Conservation (phyloP, 2,888 invertebrate species). For the Baccha elongata region DNA sequence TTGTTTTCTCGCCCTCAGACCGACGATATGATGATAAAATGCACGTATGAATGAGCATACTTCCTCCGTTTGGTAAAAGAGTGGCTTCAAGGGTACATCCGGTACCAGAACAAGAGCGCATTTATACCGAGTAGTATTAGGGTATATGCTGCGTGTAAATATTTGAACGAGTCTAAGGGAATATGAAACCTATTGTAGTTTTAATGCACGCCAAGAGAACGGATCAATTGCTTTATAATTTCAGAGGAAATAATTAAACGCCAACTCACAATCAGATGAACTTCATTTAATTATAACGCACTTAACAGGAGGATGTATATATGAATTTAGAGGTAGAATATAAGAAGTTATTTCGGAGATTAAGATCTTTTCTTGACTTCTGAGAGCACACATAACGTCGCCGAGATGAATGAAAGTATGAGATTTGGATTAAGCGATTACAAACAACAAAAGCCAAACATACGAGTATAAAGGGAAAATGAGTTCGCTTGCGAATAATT, state of each 20-base stretch:
- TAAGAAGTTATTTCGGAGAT: neutral
- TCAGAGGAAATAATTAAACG: constrained; percentile 17
- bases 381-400: no score
- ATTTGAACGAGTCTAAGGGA: constrained; percentile 19
- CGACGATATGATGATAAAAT: constrained; percentile 50
- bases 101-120: constrained; percentile 19
- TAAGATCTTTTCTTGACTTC: neutral
- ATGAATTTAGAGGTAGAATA: neutral
- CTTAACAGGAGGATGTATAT: neutral
- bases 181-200: neutral
- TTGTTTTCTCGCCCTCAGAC: constrained; percentile 32
- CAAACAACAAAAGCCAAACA: no score
- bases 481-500: no score
- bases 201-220: neutral
- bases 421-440: no score
- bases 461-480: no score
- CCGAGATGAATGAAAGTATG: no score
- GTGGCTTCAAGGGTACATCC: constrained; percentile 67
- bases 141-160: constrained; percentile 11
- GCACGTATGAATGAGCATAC: constrained; percentile 71
- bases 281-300: constrained; percentile 25
- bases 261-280: neutral
- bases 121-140: neutral
- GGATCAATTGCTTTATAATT: neutral
- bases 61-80: constrained; percentile 50